Evolutionary conservation across 2,888 invertebrate species (phyloP).

Genomic region (Catocala sponsa): DNA sequence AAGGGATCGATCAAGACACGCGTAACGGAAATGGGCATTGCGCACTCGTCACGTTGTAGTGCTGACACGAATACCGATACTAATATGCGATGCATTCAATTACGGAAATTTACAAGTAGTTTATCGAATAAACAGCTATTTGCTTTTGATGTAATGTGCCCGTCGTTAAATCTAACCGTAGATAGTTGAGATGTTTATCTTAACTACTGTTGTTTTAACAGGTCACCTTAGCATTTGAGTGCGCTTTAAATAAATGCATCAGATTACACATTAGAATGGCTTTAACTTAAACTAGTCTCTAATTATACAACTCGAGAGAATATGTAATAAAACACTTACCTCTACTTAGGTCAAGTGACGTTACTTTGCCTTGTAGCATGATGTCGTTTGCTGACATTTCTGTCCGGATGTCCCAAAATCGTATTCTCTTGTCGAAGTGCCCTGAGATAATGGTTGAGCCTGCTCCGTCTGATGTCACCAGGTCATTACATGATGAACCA

Average conservation of each 20-base stretch:
- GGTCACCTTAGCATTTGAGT: constrained; percentile 33
- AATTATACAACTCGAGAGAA: neutral
- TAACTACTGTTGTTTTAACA: constrained; percentile 35
- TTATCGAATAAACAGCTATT: constrained; percentile 46
- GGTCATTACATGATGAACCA: constrained; percentile 98
- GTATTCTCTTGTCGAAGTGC: constrained; percentile 98
- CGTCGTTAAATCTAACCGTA: constrained; percentile 39
- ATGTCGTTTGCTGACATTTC: constrained; percentile 96
- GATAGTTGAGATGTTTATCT: constrained; percentile 43
- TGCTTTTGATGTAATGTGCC: constrained; percentile 40
- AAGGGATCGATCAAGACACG: constrained; percentile 82
- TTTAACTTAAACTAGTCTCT: constrained; percentile 5
- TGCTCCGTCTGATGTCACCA: constrained; percentile 96
- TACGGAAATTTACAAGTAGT: constrained; percentile 55
- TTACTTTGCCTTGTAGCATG: constrained; percentile 96
- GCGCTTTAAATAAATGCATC: constrained; percentile 15
- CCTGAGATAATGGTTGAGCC: constrained; percentile 98
- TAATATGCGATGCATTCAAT: constrained; percentile 79
- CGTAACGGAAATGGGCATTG: constrained; percentile 84
- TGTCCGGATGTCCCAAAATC: constrained; percentile 98
- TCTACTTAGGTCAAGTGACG: constrained; percentile 97
- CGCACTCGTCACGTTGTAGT: constrained; percentile 76
- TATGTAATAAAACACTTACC: constrained; percentile 85
- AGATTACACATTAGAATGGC: constrained; percentile 24
- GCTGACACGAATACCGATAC: constrained; percentile 82